Evolutionary conservation across 2,888 invertebrate genomes (phyloP), one percentile per base, ranked within the genome.

Genomic region (Gastrophysa polygoni): DNA sequence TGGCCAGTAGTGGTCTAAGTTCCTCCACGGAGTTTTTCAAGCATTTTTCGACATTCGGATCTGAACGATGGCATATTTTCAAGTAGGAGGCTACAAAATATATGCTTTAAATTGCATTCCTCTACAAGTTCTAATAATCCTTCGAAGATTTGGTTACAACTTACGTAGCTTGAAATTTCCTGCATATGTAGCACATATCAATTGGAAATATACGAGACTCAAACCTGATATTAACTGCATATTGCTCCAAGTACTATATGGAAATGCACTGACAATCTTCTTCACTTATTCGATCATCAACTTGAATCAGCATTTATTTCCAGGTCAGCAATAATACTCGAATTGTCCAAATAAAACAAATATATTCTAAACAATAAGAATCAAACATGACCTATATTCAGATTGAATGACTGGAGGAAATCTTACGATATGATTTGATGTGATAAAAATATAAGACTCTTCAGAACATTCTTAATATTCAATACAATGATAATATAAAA

Each of bases 41-140:
- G 73, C 92, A 92, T 1, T 83, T 83, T 73, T 86, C 85, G 46
- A 92, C 74, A 16, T 88, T 83, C 0, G 85, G 85, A 74, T 89
- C 89, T 51, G 85, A 88, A 4, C 88, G 84, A 66, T 85, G 86
- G 74, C 92, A 92, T 59, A 89, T 80, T 73, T 88, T 85, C 11
- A 92, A 83, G 77, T 87, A 91, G 5, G 84, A 78, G 21, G 91
- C 91, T 91, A 77, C 4, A 44, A 28, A 43, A 18, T 29, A n/a
- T n/a, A n/a, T n/a, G n/a, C n/a, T n/a, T n/a, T n/a, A n/a, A n/a
- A n/a, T n/a, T n/a, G n/a, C n/a, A n/a, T n/a, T n/a, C n/a, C n/a
- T n/a, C n/a, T n/a, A n/a, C n/a, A n/a, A n/a, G n/a, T n/a, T n/a
- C n/a, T n/a, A n/a, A n/a, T n/a, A 32, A 32, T 8, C 6, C 7